Evolutionary conservation across 2,888 invertebrate species (phyloP), one percentile per base, ranked within the genome.

Genomic region (Coleophora deauratella): DNA sequence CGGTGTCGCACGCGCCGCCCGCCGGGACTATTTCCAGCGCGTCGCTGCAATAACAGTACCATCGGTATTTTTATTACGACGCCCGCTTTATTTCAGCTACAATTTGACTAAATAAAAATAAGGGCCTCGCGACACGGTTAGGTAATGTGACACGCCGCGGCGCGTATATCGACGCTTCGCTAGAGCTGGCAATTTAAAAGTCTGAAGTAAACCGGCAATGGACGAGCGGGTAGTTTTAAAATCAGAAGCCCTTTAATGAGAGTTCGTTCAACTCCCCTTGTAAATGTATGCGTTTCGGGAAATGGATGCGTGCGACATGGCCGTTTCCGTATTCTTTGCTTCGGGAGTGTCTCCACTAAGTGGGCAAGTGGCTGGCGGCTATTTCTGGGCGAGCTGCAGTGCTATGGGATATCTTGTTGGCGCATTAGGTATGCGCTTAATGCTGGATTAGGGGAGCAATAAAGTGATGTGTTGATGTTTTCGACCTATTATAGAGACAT

Each of bases 21-120:
- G 62, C 55, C n/a, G n/a, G n/a, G 58, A 64, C 80, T 82, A 82
- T 82, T 82, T 72, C 69, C 56, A 71, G 30, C 35, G 33, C 68
- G 57, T 62, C 49, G 49, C 63, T 74, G 78, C 77, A 85, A 82
- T 81, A 81, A 79, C 79, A 81, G 75, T 77, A 82, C 79, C 71
- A 57, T 71, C 71, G 81, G 81, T 85, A 84, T 82, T 85, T 82
- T 84, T 85, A 85, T 84, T 82, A 71, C 72, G 66, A 21, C 72
- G 70, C 74, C 73, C 66, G 82, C 77, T 81, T 75, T 81, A 81
- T 84, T 84, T 82, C 81, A 80, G 84, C 71, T 82, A 82, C 82
- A 79, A 84, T 84, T 84, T 84, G 79, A 84, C 82, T 81, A 82
- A 82, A 82, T 79, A 80, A 78, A 84, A 84, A 81, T 81, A 81